Base-by-base conservation (phyloP, 2,888 invertebrate genomes). In the Acholoe squamosa region DNA sequence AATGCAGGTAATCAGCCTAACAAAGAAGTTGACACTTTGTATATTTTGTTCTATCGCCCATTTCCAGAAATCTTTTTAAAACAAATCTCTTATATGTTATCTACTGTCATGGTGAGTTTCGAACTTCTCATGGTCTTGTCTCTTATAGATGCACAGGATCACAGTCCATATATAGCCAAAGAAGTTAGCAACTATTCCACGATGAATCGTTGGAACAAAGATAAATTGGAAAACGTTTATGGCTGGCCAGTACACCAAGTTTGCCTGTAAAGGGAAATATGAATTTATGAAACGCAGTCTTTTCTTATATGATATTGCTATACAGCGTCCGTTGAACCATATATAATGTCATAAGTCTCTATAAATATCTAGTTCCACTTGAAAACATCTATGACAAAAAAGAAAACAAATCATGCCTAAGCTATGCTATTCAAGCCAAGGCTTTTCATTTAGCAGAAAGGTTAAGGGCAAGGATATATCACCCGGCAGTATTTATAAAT, bases 191-290 rank as follows among this genome's bases (percentile, higher is more conserved):
- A 43, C 33, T 19, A 80, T 0, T 12, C 34, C 80, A 16, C 80
- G 80, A 10, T 22, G 5, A 1, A 33, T 19, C 5, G 43, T 19
- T 1, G 80, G 80, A 0, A 33, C 22, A 16, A 80, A 25, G 14
- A 19, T 16, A 33, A 80, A 43, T 1, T 33, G 12, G 34, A 33
- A 0, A 25, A 3, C 34, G 22, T 80, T 80, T 5, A 43, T 43
- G 80, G 22, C 5, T 14, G 34, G 80, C 80, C 80, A 80, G 80
- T 80, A 80, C 5, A 80, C 80, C 80, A 33, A 80, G 22, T 33
- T 14, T 7, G 80, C 33, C 80, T 80, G 80, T 0, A 80, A 80
- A 43, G 19, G 28, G 3, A 76, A 16, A 0, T 16, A 25, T 31
- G 28, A 43, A 43, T 43, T 43, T 43, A 43, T 43, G 3, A 7